Base-by-base conservation (phyloP, 2,113 vertebrate species). In the Micronycteris hirsuta region DNA sequence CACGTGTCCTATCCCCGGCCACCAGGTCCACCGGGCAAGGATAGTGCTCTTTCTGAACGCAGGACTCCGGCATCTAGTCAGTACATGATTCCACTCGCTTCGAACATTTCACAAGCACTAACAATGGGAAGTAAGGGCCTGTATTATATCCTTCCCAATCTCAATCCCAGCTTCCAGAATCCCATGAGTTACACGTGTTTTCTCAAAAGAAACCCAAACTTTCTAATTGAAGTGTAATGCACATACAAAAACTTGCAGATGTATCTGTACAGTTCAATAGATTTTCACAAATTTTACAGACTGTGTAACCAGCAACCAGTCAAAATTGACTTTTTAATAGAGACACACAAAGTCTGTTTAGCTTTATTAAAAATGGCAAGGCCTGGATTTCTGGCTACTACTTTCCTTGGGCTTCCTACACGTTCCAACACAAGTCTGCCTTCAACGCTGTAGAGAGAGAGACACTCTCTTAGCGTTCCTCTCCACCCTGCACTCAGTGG, bases 301-400 rank as follows among this genome's bases (percentile, higher is more conserved):
- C 45, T 45, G 38, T 68, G 5, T 67, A 81, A 84, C 31, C 1
- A 47, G 54, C 14, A 78, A 83, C 26, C 52, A 89, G 36, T 81
- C 76, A 95, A 84, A 94, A 67, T 2, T 38, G 41, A 82, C 43
- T 94, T 96, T 80, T 76, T 54, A 76, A 82, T 15, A 91, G 49
- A 86, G 45, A 96, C 58, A 77, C 10, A 28, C 1, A 49, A 61
- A 11, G 31, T 90, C 84, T 84, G 4, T 31, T 58, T 43, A 87
- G 38, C 65, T 92, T 92, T 41, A 54, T n/a, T 81, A 61, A 85
- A 96, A 86, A 54, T 71, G 38, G 58, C 15, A 80, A 91, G 26
- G 45, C 16, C 78, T 92, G 28, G 47, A 43, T 43, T 43, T 43
- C 77, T 97, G 90, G 19, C 36, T 70, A 93, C 43, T 92, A 43